Evolutionary conservation across 1,140 invertebrate species (phyloP).

Genomic region (Drosophila seguyi): DNA sequence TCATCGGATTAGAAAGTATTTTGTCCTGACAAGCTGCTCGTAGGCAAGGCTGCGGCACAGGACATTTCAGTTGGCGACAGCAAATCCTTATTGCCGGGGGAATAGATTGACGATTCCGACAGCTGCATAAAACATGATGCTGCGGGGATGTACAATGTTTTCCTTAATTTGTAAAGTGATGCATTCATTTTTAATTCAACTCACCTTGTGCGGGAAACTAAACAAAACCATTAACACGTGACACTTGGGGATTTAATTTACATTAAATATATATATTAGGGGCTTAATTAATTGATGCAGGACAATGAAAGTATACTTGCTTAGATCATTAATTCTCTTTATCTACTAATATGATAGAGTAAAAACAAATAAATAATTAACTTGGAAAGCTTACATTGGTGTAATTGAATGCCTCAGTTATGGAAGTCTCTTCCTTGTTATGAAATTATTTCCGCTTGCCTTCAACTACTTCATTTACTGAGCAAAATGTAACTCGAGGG

Average conservation of each 20-base stretch:
- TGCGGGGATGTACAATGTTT: not conserved
- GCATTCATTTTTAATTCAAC: not conserved
- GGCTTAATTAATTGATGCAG: not conserved
- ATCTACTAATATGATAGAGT: not conserved
- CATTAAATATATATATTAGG: not conserved
- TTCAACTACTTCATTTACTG: conserved; percentile 32
- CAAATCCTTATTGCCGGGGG: conserved; percentile 2
- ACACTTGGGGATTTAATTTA: not conserved
- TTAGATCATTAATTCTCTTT: not conserved
- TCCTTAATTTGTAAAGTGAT: conserved; percentile 5
- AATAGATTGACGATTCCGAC: not conserved
- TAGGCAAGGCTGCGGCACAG: not conserved
- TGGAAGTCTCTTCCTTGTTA: not conserved
- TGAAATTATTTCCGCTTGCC: conserved; percentile 19
- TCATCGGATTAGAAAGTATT: conserved; percentile 50
- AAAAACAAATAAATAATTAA: not conserved
- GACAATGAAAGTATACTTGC: not conserved
- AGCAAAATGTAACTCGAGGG: conserved; percentile 5
- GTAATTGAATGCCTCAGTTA: not conserved
- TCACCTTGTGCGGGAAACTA: not conserved
- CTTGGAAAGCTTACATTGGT: too few relatives aligned
- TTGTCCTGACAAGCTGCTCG: conserved; percentile 19
- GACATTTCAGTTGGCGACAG: not conserved
- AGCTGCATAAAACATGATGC: conserved; percentile 9
- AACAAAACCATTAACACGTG: not conserved